Percentiles rank a stretch among this genome's conserved stretches.
Evolutionary conservation across 1,140 invertebrate genomes (phyloP).

Genomic region (Platorchestia sp.): DNA sequence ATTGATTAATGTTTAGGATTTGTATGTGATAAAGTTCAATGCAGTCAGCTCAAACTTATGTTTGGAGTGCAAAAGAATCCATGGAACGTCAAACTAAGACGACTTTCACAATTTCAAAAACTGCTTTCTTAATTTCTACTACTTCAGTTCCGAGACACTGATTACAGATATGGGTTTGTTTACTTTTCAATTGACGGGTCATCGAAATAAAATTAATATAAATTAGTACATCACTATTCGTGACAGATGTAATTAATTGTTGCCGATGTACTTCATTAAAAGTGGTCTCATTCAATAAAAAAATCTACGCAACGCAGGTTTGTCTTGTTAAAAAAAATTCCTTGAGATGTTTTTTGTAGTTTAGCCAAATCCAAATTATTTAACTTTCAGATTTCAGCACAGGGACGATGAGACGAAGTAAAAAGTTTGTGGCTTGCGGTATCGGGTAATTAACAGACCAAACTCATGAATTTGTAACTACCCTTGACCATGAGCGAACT

Average conservation of each 20-base stretch:
- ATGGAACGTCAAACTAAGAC: background rate
- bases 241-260: background rate
- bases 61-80: background rate
- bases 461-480: background rate
- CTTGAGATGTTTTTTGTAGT: background rate
- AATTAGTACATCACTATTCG: background rate
- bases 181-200: background rate
- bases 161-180: background rate
- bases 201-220: background rate
- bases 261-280: background rate
- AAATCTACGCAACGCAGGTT: background rate
- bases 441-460: background rate
- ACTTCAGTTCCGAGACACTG: background rate
- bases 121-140: background rate
- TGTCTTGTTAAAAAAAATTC: background rate
- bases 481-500: background rate
- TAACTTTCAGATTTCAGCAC: background rate
- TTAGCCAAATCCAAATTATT: background rate
- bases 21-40: background rate
- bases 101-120: background rate
- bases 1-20: background rate
- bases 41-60: background rate
- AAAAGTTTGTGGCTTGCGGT: background rate
- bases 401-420: background rate
- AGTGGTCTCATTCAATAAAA: background rate